A percentile compares a stretch with the other conserved stretches of the same genome.
phyloP scores from a whole-genome alignment of 2,888 invertebrate genomes.

The Ectobius pallidus region DNA sequence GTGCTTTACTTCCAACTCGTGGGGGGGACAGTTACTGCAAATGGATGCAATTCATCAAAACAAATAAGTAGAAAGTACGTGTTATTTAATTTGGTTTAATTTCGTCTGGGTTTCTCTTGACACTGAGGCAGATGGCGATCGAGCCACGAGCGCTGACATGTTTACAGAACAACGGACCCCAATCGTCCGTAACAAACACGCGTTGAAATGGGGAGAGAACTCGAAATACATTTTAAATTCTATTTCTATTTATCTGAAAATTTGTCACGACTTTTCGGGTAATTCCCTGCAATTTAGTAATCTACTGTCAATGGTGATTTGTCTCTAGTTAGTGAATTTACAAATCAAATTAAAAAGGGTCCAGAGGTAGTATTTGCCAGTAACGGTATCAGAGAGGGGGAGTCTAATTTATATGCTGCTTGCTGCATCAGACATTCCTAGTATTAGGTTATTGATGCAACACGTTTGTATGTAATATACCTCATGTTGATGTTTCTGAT shows the following conservation, averaged over 20 bases:
- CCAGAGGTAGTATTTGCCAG: neutral
- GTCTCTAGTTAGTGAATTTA: constrained; percentile 2
- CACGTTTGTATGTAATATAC: too few relatives aligned
- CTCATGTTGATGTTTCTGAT: too few relatives aligned
- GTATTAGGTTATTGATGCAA: too few relatives aligned
- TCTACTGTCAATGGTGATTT: constrained; percentile 19
- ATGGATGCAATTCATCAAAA: too few relatives aligned
- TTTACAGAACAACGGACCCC: neutral
- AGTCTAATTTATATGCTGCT: too few relatives aligned
- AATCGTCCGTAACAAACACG: neutral
- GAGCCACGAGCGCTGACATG: neutral
- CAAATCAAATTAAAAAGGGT: constrained; percentile 19
- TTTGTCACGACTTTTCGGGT: neutral
- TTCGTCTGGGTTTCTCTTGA: too few relatives aligned
- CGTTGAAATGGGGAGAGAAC: neutral
- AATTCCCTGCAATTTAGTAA: constrained; percentile 6
- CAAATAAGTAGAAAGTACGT: too few relatives aligned
- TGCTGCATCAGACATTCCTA: too few relatives aligned
- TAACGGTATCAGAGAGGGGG: constrained; percentile 1
- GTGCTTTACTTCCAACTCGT: too few relatives aligned
- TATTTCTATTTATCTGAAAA: constrained; percentile 17
- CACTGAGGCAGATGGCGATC: too few relatives aligned
- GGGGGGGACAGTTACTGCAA: too few relatives aligned
- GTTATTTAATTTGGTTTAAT: too few relatives aligned
- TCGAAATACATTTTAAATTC: neutral